phyloP scores from a whole-genome alignment of 2,888 invertebrate genomes.

The Graphium colonna region DNA sequence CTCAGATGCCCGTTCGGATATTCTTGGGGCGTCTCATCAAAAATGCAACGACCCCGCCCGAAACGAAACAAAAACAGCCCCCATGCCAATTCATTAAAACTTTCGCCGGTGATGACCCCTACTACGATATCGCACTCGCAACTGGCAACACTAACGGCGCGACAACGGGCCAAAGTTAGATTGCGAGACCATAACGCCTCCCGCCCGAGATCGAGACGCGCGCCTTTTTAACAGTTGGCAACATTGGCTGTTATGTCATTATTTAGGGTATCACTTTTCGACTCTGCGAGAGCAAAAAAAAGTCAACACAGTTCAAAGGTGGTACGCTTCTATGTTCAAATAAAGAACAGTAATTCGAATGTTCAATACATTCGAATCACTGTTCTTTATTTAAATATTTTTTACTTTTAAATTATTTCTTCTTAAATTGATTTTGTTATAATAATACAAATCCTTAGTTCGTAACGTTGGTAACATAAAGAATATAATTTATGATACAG shows the following conservation, averaged over 20 bases:
- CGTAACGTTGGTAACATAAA: too few relatives aligned
- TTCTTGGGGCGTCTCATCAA: slow-evolving; percentile 25
- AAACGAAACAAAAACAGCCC: slow-evolving; percentile 37
- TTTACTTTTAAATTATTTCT: background rate
- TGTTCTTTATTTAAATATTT: background rate
- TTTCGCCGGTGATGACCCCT: slow-evolving; percentile 51
- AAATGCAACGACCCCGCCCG: slow-evolving; percentile 28
- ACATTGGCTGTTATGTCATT: slow-evolving; percentile 20
- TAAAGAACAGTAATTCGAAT: background rate
- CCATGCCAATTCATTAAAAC: slow-evolving; percentile 67
- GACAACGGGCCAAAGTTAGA: slow-evolving; percentile 69
- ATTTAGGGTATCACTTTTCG: slow-evolving; percentile 12
- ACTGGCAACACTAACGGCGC: slow-evolving; percentile 55
- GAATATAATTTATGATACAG: too few relatives aligned
- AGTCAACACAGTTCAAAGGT: slow-evolving; percentile 3
- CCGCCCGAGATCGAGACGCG: slow-evolving; percentile 33
- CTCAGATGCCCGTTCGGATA: background rate
- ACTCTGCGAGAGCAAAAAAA: slow-evolving; percentile 13
- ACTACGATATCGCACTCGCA: slow-evolving; percentile 43
- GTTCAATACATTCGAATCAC: background rate
- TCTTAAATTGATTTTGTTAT: background rate
- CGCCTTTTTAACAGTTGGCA: slow-evolving; percentile 34
- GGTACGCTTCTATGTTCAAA: background rate
- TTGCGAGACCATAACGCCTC: slow-evolving; percentile 52
- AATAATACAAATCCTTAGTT: background rate